These are phyloP conservation scores for Drosophila saltans DNA, from an alignment of 1,140 invertebrate species.

Conservation along the genomic window DNA sequence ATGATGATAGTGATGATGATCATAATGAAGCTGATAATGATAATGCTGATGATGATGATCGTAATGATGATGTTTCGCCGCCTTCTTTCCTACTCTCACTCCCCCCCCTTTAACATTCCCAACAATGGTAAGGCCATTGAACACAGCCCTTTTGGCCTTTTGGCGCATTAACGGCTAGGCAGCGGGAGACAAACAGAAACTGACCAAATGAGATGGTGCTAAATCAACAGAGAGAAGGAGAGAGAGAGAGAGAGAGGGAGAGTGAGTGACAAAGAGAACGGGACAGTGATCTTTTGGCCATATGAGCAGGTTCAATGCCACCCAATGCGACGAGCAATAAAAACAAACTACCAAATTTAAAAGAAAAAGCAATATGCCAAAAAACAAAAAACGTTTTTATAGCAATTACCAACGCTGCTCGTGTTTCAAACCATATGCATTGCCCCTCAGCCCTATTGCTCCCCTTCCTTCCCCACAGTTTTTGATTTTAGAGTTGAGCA, in stretches of 20 bases:
- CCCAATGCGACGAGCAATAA: slow-evolving; percentile 69
- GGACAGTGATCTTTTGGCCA: slow-evolving; percentile 32
- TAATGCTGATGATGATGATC: slow-evolving; percentile 34
- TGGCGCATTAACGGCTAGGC: slow-evolving; percentile 74
- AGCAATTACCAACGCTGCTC: slow-evolving; percentile 76
- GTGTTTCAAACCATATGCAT: slow-evolving; percentile 65
- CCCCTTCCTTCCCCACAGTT: slow-evolving; percentile 11
- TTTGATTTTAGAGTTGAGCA: slow-evolving; percentile 35
- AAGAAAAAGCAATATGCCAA: slow-evolving; percentile 33
- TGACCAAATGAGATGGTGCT: background rate
- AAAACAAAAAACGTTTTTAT: slow-evolving; percentile 68
- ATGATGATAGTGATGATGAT: slow-evolving; percentile 32
- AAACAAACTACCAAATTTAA: slow-evolving; percentile 74
- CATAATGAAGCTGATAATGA: slow-evolving; percentile 20
- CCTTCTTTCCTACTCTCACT: slow-evolving; percentile 7
- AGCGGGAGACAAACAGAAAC: slow-evolving; percentile 14
- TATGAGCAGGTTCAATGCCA: slow-evolving; percentile 67
- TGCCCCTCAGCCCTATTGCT: slow-evolving; percentile 11
- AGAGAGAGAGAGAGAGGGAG: background rate
- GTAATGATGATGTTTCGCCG: slow-evolving; percentile 21
- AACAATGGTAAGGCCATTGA: slow-evolving; percentile 16
- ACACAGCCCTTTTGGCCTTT: slow-evolving; percentile 61
- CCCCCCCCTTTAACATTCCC: slow-evolving; percentile 4
- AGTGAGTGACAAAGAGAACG: background rate
- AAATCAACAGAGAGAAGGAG: background rate